Percentiles rank a stretch among this genome's conserved stretches.
Evolutionary conservation across 2,888 invertebrate species (phyloP).

Genomic region (Ectropis crepuscularia): DNA sequence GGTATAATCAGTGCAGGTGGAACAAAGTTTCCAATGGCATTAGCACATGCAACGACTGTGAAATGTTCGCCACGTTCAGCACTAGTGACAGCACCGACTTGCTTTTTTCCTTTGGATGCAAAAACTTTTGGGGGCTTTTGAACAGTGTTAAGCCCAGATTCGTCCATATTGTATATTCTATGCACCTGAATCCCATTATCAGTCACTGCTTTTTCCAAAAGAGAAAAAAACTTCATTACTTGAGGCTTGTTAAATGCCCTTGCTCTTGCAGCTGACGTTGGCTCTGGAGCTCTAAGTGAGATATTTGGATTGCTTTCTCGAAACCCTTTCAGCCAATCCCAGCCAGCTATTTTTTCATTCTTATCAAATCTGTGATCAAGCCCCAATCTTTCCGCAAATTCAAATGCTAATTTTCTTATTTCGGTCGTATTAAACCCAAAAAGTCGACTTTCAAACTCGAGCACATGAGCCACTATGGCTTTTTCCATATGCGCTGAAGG

Average conservation of each 20-base stretch:
- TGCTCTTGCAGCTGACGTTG: conserved; percentile 3
- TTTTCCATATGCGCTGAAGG: background rate
- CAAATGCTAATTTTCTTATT: background rate
- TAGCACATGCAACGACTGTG: conserved; percentile 43
- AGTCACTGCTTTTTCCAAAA: conserved; percentile 1
- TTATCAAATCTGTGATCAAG: background rate
- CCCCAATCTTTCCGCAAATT: background rate
- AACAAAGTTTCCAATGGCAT: conserved; percentile 1
- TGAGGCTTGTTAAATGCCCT: background rate
- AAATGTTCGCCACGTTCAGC: conserved; percentile 42
- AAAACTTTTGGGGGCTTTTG: conserved; percentile 45
- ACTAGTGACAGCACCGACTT: conserved; percentile 41
- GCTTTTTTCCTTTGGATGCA: conserved; percentile 42
- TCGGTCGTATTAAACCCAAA: background rate
- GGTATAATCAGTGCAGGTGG: conserved; percentile 27
- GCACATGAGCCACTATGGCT: background rate
- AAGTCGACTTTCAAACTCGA: background rate
- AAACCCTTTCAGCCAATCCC: background rate
- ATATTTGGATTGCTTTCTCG: background rate
- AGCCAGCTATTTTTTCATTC: background rate
- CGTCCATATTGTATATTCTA: conserved; percentile 45
- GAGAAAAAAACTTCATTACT: background rate
- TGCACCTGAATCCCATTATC: conserved; percentile 27
- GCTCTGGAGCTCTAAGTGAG: background rate
- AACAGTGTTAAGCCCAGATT: conserved; percentile 40